Percentiles rank a stretch among this genome's conserved stretches.
These are phyloP conservation scores for Melipona quadrifasciata DNA, from an alignment of 1,140 invertebrate species.

Conservation along the genomic window DNA sequence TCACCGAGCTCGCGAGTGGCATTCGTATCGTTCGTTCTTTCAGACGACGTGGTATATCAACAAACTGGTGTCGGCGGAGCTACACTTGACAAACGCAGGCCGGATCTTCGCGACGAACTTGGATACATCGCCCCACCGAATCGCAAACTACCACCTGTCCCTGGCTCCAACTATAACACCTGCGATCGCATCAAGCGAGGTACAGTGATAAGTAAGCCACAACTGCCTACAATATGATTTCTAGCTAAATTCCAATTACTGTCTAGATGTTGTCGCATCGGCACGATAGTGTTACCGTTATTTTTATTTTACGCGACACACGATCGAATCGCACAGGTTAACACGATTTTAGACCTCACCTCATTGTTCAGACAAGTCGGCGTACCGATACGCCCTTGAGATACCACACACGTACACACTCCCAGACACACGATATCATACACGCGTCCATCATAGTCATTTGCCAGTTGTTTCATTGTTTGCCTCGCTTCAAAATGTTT, in stretches of 20 bases:
- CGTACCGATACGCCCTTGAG: background rate
- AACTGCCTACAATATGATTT: slow-evolving; percentile 76
- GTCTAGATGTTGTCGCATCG: slow-evolving; percentile 73
- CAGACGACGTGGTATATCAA: slow-evolving; percentile 95
- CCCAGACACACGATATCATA: slow-evolving; percentile 33
- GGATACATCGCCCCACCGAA: slow-evolving; percentile 96
- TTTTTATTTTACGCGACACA: slow-evolving; percentile 42
- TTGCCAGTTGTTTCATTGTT: slow-evolving; percentile 65
- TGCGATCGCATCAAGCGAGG: slow-evolving; percentile 96
- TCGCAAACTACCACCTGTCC: slow-evolving; percentile 93
- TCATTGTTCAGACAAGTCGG: slow-evolving; percentile 7
- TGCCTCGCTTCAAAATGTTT: slow-evolving; percentile 67
- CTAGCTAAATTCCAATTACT: slow-evolving; percentile 72
- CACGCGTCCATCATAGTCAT: slow-evolving; percentile 53
- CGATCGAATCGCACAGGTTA: slow-evolving; percentile 20
- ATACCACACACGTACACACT: slow-evolving; percentile 13
- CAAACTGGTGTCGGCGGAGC: slow-evolving; percentile 89
- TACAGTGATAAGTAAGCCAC: slow-evolving; percentile 92
- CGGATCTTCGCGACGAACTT: slow-evolving; percentile 92
- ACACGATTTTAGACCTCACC: slow-evolving; percentile 27
- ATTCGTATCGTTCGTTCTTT: slow-evolving; percentile 47
- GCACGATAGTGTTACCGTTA: slow-evolving; percentile 68
- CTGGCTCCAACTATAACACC: slow-evolving; percentile 95
- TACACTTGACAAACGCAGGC: slow-evolving; percentile 91
- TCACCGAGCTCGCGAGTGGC: too few relatives aligned